Conservation (phyloP, 1,140 invertebrate genomes). For the Nasonia longicornis region DNA sequence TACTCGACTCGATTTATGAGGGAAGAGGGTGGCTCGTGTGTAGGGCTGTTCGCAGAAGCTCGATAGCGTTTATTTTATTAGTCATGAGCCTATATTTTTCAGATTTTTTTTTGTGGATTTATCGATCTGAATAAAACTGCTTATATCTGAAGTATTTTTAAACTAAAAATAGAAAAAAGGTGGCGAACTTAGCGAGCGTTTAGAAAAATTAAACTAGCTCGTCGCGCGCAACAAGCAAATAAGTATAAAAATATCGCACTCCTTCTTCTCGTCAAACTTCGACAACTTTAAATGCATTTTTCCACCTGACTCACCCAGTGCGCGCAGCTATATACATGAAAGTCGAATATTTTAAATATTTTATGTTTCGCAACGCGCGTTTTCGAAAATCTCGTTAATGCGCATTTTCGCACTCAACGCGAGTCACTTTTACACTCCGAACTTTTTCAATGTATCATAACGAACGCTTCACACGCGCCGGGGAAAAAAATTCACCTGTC, state of each 20-base stretch:
- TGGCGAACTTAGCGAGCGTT: no score
- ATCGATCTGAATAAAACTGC: no score
- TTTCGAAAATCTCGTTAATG: neutral
- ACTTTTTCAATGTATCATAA: neutral
- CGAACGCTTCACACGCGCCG: neutral
- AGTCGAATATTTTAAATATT: neutral
- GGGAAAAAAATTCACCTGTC: neutral
- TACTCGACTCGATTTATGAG: neutral
- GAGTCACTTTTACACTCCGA: neutral
- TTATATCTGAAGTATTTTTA: no score
- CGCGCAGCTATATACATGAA: neutral
- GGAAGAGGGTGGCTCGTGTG: no score
- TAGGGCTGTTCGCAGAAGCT: no score
- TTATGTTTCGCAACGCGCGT: neutral
- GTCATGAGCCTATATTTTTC: no score
- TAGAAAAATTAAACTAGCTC: no score
- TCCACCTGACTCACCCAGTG: neutral
- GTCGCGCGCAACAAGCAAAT: neutral
- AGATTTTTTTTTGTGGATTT: no score
- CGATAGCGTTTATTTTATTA: no score
- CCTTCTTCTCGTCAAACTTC: neutral
- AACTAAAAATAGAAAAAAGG: no score
- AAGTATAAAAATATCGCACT: neutral
- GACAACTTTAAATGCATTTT: neutral
- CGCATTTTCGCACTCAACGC: neutral